Base-by-base conservation (phyloP, 2,797 vertebrate species). In the Aphelocoma californica region DNA sequence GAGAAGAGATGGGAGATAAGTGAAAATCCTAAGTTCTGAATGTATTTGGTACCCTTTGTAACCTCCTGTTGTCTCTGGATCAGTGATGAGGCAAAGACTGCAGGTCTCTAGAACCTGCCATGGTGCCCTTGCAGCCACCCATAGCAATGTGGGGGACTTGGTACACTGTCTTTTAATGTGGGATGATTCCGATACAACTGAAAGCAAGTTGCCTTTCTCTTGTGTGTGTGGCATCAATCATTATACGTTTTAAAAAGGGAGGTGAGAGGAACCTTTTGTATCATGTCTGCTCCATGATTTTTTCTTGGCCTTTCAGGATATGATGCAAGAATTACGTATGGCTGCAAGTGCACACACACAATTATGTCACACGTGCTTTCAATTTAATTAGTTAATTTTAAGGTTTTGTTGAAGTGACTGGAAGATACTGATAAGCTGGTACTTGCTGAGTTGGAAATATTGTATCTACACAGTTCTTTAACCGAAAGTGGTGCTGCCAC, bases 41-140 rank as follows among this genome's bases (percentile, higher is more conserved):
- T 86, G 11, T 47, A 3, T 70, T 34, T 70, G 51, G 12, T 89
- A 36, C 9, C 25, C 28, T 58, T 61, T 31, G 6, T 14, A 57
- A 38, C 8, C 14, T 47, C 0, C 0, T 42, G 0, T 34, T 79
- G 14, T 36, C 40, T 51, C 20, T 9, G 28, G 12, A 12, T 75
- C 16, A 16, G 47, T 19, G 12, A 24, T 45, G 38, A 93, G 32
- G 29, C 40, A 42, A 69, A 86, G n/a, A 8, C 51, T 40, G 14
- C 26, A 24, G 34, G 44, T 82, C 28, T 75, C n/a, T 65, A 8
- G 54, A 88, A 25, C 6, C 6, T 6, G 38, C 44, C 18, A 3
- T 38, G 31, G 18, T 72, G 36, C 44, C 10, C 19, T 77, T 72
- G 62, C 44, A 36, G 40, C 77, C 72, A 50, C 31, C n/a, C 29